Percentiles rank a stretch among this genome's conserved stretches.
Evolutionary conservation across 2,797 vertebrate genomes (phyloP).

Genomic region (Myripristis jacobus): DNA sequence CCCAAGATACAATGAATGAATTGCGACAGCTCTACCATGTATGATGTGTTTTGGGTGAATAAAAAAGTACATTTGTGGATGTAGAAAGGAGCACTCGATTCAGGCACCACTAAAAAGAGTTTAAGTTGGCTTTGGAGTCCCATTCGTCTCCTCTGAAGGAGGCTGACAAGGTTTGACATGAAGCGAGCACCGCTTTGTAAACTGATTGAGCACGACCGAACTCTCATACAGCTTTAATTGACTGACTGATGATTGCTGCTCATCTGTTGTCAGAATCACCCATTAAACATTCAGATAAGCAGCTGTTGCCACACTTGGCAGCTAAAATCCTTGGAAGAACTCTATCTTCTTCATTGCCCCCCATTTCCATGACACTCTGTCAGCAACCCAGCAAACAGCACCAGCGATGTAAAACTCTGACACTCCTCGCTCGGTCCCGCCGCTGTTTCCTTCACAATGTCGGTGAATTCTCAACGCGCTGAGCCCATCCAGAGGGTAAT

Average conservation of each 20-base stretch:
- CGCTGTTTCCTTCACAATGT: not conserved
- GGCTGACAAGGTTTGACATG: not conserved
- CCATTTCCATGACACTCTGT: too few species aligned
- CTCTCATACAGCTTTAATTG: not conserved
- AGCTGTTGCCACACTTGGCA: not conserved
- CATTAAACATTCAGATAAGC: not conserved
- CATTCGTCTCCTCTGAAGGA: not conserved
- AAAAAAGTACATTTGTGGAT: not conserved
- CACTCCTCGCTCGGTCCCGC: not conserved
- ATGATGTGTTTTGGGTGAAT: not conserved
- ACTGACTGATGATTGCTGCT: not conserved
- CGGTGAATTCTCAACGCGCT: slow-evolving; percentile 14
- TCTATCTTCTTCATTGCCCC: too few species aligned
- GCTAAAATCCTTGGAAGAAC: too few species aligned
- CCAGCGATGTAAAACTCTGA: not conserved
- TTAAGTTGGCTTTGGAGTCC: not conserved
- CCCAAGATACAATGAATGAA: too few species aligned
- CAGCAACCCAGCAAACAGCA: too few species aligned
- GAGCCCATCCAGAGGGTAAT: slow-evolving; percentile 29
- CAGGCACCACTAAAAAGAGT: not conserved
- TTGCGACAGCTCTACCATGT: too few species aligned
- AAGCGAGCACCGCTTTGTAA: not conserved
- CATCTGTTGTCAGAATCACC: not conserved
- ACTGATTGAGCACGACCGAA: not conserved
- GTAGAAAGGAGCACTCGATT: slow-evolving; percentile 7